Evolutionary conservation across 2,113 vertebrate species (phyloP).

Genomic region (Scortum barcoo): DNA sequence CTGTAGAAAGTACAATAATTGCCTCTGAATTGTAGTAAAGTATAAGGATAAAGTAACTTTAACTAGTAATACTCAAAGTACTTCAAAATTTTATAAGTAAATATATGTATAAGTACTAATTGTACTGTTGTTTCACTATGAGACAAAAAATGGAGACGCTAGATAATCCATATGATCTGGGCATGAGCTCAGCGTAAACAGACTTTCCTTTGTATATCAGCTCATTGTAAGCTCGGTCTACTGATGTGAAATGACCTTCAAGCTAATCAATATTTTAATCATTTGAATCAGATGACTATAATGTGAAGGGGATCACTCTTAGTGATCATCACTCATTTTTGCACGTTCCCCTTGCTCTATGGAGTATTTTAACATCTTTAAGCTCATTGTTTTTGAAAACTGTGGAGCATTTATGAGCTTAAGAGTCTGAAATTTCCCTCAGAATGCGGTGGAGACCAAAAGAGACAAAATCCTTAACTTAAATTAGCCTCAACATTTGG

Average conservation of each 20-base stretch:
- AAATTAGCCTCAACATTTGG: no score
- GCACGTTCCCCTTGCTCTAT: neutral
- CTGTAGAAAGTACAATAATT: no score
- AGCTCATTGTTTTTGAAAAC: neutral
- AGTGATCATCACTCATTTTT: neutral
- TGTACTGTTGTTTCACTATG: neutral
- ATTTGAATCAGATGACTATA: neutral
- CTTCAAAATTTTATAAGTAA: no score
- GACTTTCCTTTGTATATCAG: constrained; percentile 2
- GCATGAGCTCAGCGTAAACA: neutral
- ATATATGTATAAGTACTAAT: no score
- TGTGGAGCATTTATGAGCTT: neutral
- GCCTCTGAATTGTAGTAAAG: no score
- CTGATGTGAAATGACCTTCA: neutral
- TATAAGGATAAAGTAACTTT: no score
- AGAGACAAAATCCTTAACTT: neutral
- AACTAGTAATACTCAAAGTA: no score
- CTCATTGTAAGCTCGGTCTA: neutral
- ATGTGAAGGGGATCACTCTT: neutral
- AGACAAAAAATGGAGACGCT: neutral
- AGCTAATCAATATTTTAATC: constrained; percentile 34
- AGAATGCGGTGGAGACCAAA: neutral
- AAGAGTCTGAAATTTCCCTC: neutral
- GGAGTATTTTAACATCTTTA: neutral
- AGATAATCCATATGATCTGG: neutral